phyloP scores from a whole-genome alignment of 2,888 invertebrate species.

The Scotopteryx bipunctaria region DNA sequence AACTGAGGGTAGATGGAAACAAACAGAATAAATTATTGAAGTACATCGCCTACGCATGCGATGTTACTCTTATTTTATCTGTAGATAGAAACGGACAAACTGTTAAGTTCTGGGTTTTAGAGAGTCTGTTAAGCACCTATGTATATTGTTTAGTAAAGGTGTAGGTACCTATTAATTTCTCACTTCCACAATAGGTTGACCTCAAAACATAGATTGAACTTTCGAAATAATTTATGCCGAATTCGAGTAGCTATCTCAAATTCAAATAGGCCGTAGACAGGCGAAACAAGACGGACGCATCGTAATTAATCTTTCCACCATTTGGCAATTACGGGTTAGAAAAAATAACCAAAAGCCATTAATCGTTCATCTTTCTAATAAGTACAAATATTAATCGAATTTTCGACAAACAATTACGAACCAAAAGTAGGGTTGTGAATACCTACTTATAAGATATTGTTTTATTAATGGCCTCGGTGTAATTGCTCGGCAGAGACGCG shows the following conservation, averaged over 20 bases:
- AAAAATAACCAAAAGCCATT: constrained; percentile 10
- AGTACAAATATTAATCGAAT: too few species aligned
- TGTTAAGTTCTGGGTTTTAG: too few species aligned
- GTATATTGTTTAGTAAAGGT: background rate
- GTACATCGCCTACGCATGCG: constrained; percentile 17
- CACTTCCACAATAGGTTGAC: constrained; percentile 13
- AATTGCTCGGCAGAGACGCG: too few species aligned
- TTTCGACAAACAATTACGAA: too few species aligned
- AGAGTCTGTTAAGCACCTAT: too few species aligned
- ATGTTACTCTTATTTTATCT: background rate
- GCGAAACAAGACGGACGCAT: constrained; percentile 15
- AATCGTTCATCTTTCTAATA: background rate
- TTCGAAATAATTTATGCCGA: constrained; percentile 21
- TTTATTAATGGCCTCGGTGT: too few species aligned
- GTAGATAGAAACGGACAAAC: too few species aligned
- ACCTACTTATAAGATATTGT: too few species aligned
- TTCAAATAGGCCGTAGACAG: constrained; percentile 26
- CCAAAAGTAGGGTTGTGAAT: too few species aligned
- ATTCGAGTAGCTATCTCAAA: constrained; percentile 22
- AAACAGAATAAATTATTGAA: constrained; percentile 23
- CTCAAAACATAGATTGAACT: constrained; percentile 16
- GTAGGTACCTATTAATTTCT: background rate
- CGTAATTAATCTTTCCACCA: constrained; percentile 23
- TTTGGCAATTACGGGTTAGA: constrained; percentile 10
- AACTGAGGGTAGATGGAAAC: constrained; percentile 14